These are phyloP conservation scores for Penaeus vannamei DNA, from an alignment of 1,140 invertebrate genomes.

Conservation along the genomic window DNA sequence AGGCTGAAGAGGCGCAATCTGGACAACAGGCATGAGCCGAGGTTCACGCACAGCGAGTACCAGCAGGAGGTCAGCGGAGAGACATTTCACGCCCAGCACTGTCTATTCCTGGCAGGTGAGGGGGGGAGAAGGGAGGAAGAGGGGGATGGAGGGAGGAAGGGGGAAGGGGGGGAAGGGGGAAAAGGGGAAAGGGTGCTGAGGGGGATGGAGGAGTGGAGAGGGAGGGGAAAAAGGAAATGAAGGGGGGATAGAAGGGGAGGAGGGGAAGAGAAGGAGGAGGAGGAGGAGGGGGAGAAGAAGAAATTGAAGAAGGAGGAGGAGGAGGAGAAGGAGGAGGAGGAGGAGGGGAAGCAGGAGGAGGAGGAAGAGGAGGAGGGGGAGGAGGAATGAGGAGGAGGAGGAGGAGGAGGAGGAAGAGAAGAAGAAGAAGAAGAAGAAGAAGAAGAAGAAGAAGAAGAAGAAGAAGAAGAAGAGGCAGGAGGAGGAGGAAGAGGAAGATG, in stretches of 20 bases:
- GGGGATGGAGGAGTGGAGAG: background rate
- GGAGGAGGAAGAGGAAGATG: background rate
- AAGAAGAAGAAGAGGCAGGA: background rate
- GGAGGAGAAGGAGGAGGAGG: too few relatives aligned
- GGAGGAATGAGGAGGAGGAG: too few relatives aligned
- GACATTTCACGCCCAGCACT: constrained; percentile 16
- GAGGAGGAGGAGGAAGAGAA: too few relatives aligned
- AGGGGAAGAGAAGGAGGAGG: too few relatives aligned
- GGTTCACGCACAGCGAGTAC: constrained; percentile 47
- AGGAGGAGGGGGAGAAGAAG: too few relatives aligned
- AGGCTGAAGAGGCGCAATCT: background rate
- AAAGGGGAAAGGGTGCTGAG: background rate
- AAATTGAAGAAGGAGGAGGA: too few relatives aligned
- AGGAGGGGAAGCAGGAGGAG: too few relatives aligned
- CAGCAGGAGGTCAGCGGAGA: background rate
- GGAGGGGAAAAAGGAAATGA: background rate
- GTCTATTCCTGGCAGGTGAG: constrained; percentile 37
- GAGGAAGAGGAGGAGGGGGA: too few relatives aligned
- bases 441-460: background rate
- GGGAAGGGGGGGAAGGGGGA: background rate
- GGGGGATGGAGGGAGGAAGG: background rate
- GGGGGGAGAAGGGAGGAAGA: background rate
- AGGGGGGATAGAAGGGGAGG: too few relatives aligned
- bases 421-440: background rate
- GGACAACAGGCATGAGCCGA: constrained; percentile 34